Base-by-base conservation (phyloP, 2,888 invertebrate genomes). In the Hypena proboscidalis region DNA sequence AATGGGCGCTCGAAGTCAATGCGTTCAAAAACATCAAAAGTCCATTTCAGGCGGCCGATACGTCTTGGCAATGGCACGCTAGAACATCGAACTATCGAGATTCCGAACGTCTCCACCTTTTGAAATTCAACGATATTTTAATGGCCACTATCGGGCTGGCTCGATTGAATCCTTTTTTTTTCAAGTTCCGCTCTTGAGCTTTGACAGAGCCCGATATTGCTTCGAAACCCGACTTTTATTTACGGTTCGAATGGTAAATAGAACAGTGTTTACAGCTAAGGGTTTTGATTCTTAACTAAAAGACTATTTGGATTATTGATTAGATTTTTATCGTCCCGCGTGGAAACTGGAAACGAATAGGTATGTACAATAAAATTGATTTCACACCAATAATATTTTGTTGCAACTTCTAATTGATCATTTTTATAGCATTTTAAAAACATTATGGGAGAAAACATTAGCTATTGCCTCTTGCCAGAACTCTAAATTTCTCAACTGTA, bases 101-200 rank as follows among this genome's bases (percentile, higher is more conserved):
- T 68, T 69, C 71, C 58, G 66, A 77, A 70, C 77, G 73, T 77
- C 78, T 77, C 74, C 73, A 72, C 74, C 82, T 83, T 87, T 84
- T 85, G 82, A 75, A 85, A 85, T 85, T 86, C 86, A 83, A 88
- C 86, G 83, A 86, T 87, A 84, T 88, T 90, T 89, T 90, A 90
- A 90, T 89, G 85, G 85, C 84, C 83, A 83, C 85, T 87, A 88
- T 88, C 82, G 83, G 67, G 61, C 60, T 74, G 65, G 67, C 58
- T 74, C 81, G 71, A 81, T 80, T 83, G 80, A 78, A 80, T 83
- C 70, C 67, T 60, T 74, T 74, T 75, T 80, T 69, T 65, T 59
- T 71, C 43, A 49, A 73, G 71, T 74, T 74, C 74, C 70, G 69
- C 65, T 70, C 64, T 66, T 70, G 59, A 63, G 70, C 71, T 69